These are phyloP conservation scores for Catocala fraxini DNA, from an alignment of 2,888 invertebrate genomes.

Conservation along the genomic window DNA sequence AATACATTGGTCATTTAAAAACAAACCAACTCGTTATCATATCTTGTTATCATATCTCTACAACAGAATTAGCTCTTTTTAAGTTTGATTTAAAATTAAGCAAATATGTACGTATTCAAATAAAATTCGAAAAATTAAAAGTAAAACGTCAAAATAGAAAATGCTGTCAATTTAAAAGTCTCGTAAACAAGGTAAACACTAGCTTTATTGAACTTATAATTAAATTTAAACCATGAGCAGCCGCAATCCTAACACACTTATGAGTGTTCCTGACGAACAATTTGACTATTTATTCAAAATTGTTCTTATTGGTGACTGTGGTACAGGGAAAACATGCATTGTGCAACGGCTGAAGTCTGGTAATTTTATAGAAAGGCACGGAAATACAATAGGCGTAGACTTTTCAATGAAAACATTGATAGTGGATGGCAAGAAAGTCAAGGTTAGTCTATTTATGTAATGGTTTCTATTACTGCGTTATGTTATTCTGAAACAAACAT, in stretches of 20 bases:
- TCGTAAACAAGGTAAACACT: slow-evolving; percentile 71
- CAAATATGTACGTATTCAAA: not conserved
- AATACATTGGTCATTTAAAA: too few species aligned
- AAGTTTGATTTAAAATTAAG: too few species aligned
- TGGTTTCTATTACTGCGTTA: slow-evolving; percentile 45
- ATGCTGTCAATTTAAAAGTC: slow-evolving; percentile 52
- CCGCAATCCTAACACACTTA: slow-evolving; percentile 92
- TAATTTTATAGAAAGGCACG: slow-evolving; percentile 97
- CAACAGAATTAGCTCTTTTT: too few species aligned
- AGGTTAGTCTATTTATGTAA: slow-evolving; percentile 88
- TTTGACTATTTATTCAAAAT: slow-evolving; percentile 99
- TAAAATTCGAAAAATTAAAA: slow-evolving; percentile 1
- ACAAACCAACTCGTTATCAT: too few species aligned
- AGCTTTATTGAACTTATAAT: slow-evolving; percentile 49
- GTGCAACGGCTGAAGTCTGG: slow-evolving; percentile 98
- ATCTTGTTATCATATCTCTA: too few species aligned
- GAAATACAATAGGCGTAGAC: slow-evolving; percentile 98
- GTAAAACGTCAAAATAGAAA: slow-evolving; percentile 42
- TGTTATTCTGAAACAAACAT: slow-evolving; percentile 11
- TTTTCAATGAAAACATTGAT: slow-evolving; percentile 99
- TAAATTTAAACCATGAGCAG: slow-evolving; percentile 88
- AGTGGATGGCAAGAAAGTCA: slow-evolving; percentile 97
- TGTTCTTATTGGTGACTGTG: slow-evolving; percentile 96
- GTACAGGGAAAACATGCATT: slow-evolving; percentile 97
- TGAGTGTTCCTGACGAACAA: slow-evolving; percentile 92